phyloP scores from a whole-genome alignment of 2,888 invertebrate species.

The Troides helena region DNA sequence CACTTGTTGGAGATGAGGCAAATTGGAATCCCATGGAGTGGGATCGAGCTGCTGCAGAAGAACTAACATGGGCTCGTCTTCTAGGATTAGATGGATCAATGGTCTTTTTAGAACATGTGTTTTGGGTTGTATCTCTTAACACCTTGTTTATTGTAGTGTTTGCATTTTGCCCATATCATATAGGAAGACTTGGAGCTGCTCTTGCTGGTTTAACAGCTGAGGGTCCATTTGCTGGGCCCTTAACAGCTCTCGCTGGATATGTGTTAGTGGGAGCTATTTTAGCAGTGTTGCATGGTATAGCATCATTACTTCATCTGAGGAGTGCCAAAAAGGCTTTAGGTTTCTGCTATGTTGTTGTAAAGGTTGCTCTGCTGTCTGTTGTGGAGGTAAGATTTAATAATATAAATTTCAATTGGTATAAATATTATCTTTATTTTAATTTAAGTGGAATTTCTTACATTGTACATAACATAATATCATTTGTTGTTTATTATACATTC shows the following conservation, averaged over 20 bases:
- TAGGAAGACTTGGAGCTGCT: constrained; percentile 91
- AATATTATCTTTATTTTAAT: too few relatives aligned
- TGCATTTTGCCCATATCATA: constrained; percentile 97
- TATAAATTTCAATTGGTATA: not conserved
- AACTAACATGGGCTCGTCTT: constrained; percentile 98
- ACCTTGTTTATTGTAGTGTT: constrained; percentile 98
- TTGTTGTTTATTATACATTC: too few relatives aligned
- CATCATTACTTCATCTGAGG: constrained; percentile 88
- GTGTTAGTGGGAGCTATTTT: constrained; percentile 91
- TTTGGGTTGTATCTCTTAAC: constrained; percentile 99
- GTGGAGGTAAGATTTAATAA: constrained; percentile 86
- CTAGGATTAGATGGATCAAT: constrained; percentile 97
- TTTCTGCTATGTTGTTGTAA: constrained; percentile 93
- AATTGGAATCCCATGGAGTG: constrained; percentile 99
- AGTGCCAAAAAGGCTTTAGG: constrained; percentile 92
- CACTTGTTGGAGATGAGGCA: constrained; percentile 86
- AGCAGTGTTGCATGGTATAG: constrained; percentile 91
- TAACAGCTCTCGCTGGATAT: constrained; percentile 96
- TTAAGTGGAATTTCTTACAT: too few relatives aligned
- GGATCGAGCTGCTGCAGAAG: constrained; percentile 98
- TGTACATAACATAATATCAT: too few relatives aligned
- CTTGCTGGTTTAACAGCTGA: constrained; percentile 74
- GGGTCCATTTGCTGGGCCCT: constrained; percentile 95
- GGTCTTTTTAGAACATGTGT: constrained; percentile 98
- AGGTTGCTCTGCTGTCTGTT: constrained; percentile 95